Conservation (phyloP, 2,797 vertebrate species). For the Prunella strophiata region DNA sequence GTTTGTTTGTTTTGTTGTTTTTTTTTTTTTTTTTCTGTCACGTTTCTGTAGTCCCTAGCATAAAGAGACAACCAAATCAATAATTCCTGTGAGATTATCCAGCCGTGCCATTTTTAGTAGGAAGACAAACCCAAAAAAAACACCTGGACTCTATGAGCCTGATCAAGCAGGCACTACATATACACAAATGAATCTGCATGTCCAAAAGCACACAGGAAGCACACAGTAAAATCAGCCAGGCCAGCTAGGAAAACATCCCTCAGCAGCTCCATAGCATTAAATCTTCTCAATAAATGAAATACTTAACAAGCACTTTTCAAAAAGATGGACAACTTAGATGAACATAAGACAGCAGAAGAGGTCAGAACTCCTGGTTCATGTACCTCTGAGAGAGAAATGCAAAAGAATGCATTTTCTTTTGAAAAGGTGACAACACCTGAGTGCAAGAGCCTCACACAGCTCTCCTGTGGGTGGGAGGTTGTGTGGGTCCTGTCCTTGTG, state of each 20-base stretch:
- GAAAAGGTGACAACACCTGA: accelerated
- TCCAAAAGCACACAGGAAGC: neutral
- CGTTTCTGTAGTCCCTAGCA: neutral
- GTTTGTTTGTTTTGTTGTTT: no score
- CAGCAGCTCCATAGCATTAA: neutral
- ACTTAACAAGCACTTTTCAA: neutral
- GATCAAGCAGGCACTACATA: neutral
- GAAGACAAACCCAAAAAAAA: neutral
- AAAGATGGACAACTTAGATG: neutral
- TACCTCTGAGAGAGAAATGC: neutral
- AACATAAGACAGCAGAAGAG: neutral
- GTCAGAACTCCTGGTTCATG: neutral
- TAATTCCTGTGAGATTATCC: neutral
- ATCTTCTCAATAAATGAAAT: neutral
- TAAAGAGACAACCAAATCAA: neutral
- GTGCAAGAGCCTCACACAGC: accelerated
- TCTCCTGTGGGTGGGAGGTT: neutral
- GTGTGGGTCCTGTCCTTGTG: neutral
- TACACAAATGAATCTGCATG: neutral
- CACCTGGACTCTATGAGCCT: neutral
- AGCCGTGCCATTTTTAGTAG: neutral
- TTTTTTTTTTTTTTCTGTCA: neutral
- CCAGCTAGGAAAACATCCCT: neutral
- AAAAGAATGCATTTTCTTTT: no score
- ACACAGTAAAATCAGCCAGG: neutral